Conservation (phyloP, 2,113 vertebrate species). For the Aleadryas rufinucha region DNA sequence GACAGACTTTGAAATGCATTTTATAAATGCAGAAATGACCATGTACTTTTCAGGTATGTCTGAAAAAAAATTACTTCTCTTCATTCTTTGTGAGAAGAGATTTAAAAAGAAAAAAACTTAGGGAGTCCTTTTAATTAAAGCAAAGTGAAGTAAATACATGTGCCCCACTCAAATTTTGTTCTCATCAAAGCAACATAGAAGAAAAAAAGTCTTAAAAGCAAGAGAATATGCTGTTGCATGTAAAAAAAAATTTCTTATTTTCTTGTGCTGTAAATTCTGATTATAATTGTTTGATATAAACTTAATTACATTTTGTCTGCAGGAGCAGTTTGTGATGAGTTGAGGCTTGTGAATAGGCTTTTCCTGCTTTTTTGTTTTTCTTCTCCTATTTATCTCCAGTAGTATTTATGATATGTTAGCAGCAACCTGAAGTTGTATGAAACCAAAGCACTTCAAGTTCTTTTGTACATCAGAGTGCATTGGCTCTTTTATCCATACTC, state of each 20-base stretch:
- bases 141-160: not conserved
- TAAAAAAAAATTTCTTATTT: not conserved
- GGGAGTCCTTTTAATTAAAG: not conserved
- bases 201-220: not conserved
- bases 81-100: not conserved
- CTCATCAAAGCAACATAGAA: not conserved
- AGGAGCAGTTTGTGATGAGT: not conserved
- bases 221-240: not conserved
- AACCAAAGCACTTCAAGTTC: not conserved
- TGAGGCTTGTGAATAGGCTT: not conserved
- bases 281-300: not conserved
- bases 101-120: not conserved
- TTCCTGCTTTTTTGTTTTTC: not conserved
- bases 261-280: not conserved
- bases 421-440: not conserved
- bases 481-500: not conserved
- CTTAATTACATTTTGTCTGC: not conserved
- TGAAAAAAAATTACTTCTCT: not conserved
- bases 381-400: not conserved
- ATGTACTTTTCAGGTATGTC: not conserved
- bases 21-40: not conserved
- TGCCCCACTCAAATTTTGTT: not conserved
- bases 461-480: not conserved
- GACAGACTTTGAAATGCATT: not conserved
- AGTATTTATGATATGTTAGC: not conserved